Conservation (phyloP, 2,888 invertebrate genomes). For the Pristionchus entomophagus region DNA sequence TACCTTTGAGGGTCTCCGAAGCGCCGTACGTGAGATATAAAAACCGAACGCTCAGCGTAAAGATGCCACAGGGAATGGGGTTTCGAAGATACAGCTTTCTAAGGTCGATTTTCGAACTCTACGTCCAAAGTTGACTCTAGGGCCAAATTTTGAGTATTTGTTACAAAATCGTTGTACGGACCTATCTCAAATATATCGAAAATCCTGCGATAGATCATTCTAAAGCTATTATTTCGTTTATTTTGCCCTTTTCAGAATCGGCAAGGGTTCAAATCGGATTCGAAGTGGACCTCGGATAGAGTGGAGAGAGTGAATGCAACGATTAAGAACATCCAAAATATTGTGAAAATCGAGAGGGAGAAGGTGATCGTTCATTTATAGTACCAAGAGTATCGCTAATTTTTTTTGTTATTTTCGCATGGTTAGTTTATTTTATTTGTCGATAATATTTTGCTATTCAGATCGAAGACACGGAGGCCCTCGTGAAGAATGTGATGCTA, state of each 20-base stretch:
- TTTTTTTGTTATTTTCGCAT: not conserved
- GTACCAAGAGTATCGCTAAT: not conserved
- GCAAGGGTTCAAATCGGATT: not conserved
- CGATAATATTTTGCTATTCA: not conserved
- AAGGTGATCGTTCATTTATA: not conserved
- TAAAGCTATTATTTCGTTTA: not conserved
- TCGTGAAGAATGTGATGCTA: not conserved
- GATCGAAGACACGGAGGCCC: conserved; percentile 36
- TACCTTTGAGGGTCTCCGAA: too few species aligned
- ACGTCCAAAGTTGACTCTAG: too few species aligned
- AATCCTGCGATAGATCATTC: not conserved
- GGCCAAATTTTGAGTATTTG: too few species aligned
- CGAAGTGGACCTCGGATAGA: conserved; percentile 2
- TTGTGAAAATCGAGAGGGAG: not conserved
- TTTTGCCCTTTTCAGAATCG: not conserved
- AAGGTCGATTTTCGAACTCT: too few species aligned
- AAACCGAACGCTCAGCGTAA: too few species aligned
- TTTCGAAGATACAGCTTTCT: too few species aligned
- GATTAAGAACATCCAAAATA: conserved; percentile 41
- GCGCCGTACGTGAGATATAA: too few species aligned
- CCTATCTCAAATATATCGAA: not conserved
- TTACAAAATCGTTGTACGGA: too few species aligned
- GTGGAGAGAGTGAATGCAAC: not conserved
- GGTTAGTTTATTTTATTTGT: too few species aligned
- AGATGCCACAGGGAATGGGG: too few species aligned